These are phyloP conservation scores for Podarcis cretensis DNA, from an alignment of 2,113 vertebrate genomes.

Conservation along the genomic window DNA sequence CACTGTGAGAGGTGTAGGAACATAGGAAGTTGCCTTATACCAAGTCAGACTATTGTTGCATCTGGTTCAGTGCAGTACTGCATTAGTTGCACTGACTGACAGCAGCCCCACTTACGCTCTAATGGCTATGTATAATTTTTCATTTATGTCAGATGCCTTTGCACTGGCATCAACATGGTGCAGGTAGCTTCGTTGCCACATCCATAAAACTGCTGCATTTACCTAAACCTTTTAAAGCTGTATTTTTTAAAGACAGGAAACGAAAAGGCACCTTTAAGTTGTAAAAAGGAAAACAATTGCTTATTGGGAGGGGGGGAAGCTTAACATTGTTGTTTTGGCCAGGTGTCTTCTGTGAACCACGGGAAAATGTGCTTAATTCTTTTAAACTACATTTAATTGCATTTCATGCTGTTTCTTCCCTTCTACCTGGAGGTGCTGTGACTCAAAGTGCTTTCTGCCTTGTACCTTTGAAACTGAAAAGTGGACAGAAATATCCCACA, in stretches of 20 bases:
- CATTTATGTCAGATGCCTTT: neutral
- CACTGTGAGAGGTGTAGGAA: too few species aligned
- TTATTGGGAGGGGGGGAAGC: slow-evolving; percentile 32
- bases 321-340: slow-evolving; percentile 42
- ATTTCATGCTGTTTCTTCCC: slow-evolving; percentile 16
- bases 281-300: slow-evolving; percentile 16
- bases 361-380: slow-evolving; percentile 38
- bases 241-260: slow-evolving; percentile 23
- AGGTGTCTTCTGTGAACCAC: slow-evolving; percentile 7
- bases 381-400: slow-evolving; percentile 36
- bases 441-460: slow-evolving; percentile 28
- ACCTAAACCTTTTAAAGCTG: neutral
- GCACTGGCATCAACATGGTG: neutral
- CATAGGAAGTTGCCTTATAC: too few species aligned
- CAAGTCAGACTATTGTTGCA: too few species aligned
- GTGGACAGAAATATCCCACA: neutral
- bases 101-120: neutral
- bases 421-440: slow-evolving; percentile 6
- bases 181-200: neutral
- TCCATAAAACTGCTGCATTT: neutral
- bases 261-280: neutral
- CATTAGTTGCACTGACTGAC: too few species aligned
- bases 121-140: slow-evolving; percentile 4
- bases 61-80: too few species aligned
- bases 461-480: slow-evolving; percentile 4